Base-by-base conservation (phyloP, 2,113 vertebrate genomes). In the Ivindomyrus marchei region DNA sequence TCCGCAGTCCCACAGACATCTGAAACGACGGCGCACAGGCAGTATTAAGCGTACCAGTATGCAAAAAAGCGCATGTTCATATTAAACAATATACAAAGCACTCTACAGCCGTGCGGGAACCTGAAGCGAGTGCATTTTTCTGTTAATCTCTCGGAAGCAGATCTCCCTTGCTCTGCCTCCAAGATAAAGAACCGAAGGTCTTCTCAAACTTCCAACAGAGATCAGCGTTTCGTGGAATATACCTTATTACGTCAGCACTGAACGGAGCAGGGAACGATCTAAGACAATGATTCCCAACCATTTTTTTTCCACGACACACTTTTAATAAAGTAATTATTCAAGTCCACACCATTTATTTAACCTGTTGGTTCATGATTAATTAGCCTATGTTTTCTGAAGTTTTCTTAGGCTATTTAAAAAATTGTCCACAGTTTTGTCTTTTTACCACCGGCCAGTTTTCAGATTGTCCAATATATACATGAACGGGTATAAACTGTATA, bases 1-100 rank as follows among this genome's bases (percentile, higher is more conserved):
- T 88, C 45, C 39, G 90, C 31, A 90, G 0, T 6, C 74, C 77
- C 5, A 89, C 50, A 0, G 91, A 89, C 96, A 97, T 97, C 94
- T 95, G 53, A 27, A 92, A 27, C 90, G 91, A 77, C 85, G 52
- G 49, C 49, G 52, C 11, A 0, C 31, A 83, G 27, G 6, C 5
- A 21, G 36, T 83, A 45, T 85, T 70, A 70, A 31, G n/a, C 31
- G 36, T 39, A 80, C 8, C 9, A 74, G 31, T 27, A 2, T 36
- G 27, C 11, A 39, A n/a, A 31, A 27, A 84, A 13, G 3, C 4
- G 31, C 17, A 7, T 19, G 36, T 83, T 39, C 2, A 42, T 7
- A 39, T 21, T 46, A 83, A 45, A 84, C 36, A 10, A 70, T 11
- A 6, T 31, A 1, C 62, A 66, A 66, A 66, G 62, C n/a, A 66